A percentile compares a stretch with the other conserved stretches of the same genome.
phyloP scores from a whole-genome alignment of 2,888 invertebrate species.

The Urechis unicinctus region DNA sequence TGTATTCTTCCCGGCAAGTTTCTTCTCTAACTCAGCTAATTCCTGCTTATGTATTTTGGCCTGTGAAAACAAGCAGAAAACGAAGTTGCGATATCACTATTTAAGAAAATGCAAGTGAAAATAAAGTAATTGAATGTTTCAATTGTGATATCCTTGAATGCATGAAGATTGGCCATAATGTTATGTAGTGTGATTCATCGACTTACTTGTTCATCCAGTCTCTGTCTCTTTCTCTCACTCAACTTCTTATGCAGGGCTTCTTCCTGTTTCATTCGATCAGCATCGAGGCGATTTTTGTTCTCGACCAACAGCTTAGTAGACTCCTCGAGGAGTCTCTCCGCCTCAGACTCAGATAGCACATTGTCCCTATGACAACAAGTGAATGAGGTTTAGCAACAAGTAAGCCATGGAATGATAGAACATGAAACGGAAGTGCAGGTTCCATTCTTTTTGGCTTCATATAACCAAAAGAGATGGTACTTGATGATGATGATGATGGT shows the following conservation, averaged over 20 bases:
- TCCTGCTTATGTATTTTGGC: constrained; percentile 33
- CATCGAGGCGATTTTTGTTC: constrained; percentile 33
- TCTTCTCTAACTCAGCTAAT: constrained; percentile 28
- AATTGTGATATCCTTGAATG: too few relatives aligned
- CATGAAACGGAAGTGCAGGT: too few relatives aligned
- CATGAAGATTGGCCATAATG: too few relatives aligned
- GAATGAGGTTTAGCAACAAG: too few relatives aligned
- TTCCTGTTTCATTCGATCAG: constrained; percentile 30
- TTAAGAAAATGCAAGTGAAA: not conserved
- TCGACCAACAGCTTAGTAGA: constrained; percentile 29
- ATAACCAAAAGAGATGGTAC: too few relatives aligned
- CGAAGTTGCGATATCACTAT: too few relatives aligned
- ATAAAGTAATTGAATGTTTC: not conserved
- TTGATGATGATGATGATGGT: too few relatives aligned
- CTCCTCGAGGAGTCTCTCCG: constrained; percentile 29
- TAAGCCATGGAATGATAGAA: too few relatives aligned
- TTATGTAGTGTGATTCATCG: too few relatives aligned
- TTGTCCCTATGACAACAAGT: constrained; percentile 24
- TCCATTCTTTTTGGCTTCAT: too few relatives aligned
- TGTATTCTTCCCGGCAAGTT: constrained; percentile 12
- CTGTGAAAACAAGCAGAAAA: constrained; percentile 17
- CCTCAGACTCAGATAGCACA: constrained; percentile 22
- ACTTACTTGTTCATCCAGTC: constrained; percentile 15
- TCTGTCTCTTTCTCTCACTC: constrained; percentile 28
- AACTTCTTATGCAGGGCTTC: constrained; percentile 34